Conservation (phyloP, 2,888 invertebrate genomes). For the Melanchra persicariae region DNA sequence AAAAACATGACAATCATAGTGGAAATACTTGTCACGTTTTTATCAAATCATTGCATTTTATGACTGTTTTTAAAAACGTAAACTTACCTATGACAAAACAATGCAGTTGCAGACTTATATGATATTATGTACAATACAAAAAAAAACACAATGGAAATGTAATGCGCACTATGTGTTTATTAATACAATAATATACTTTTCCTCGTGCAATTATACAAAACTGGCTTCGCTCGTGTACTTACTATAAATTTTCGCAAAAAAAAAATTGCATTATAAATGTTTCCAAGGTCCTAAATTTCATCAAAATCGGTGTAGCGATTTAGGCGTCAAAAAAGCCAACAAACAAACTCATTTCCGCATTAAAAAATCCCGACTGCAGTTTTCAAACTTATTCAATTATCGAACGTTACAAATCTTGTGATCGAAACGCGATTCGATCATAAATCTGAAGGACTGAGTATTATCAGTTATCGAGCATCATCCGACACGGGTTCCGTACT, state of each 20-base stretch:
- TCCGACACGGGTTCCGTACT: conserved; percentile 50
- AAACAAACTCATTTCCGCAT: too few relatives aligned
- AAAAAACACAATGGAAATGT: conserved; percentile 5
- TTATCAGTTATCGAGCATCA: conserved; percentile 49
- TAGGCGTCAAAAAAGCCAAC: too few relatives aligned
- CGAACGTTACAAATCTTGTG: background rate
- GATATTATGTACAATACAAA: too few relatives aligned
- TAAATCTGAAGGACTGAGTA: conserved; percentile 19
- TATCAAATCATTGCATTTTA: conserved; percentile 34
- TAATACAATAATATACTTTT: background rate
- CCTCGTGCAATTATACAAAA: background rate
- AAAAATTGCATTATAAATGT: too few relatives aligned
- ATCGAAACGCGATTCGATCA: conserved; percentile 9
- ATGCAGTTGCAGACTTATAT: too few relatives aligned
- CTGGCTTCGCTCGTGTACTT: too few relatives aligned
- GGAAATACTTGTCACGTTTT: conserved; percentile 46
- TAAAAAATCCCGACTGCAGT: background rate
- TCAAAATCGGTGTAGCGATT: too few relatives aligned
- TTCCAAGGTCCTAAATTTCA: too few relatives aligned
- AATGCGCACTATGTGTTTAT: background rate
- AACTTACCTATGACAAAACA: conserved; percentile 24
- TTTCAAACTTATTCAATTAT: background rate
- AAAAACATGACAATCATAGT: conserved; percentile 30
- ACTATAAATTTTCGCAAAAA: too few relatives aligned
- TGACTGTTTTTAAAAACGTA: conserved; percentile 18